phyloP scores from a whole-genome alignment of 2,797 vertebrate species.

The Nothura maculosa region DNA sequence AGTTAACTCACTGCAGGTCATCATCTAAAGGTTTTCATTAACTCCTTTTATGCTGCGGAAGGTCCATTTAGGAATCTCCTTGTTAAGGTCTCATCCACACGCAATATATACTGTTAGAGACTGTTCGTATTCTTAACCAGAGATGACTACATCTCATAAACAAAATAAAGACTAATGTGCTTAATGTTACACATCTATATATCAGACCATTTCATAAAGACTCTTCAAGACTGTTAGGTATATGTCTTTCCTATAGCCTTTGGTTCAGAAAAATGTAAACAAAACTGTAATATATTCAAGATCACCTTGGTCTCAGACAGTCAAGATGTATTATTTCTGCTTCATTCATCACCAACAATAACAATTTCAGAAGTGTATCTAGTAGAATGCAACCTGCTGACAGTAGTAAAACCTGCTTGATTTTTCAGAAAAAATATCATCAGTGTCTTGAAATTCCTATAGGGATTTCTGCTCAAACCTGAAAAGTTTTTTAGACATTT shows the following conservation, averaged over 20 bases:
- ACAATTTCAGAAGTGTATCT: background rate
- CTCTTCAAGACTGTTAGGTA: background rate
- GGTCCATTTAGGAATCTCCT: background rate
- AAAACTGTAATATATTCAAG: background rate
- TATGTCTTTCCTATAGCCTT: background rate
- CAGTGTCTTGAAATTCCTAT: background rate
- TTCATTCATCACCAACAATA: background rate
- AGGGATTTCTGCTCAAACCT: background rate
- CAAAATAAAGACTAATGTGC: background rate
- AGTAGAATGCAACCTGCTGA: background rate
- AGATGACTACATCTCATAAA: background rate
- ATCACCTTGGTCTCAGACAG: accelerated
- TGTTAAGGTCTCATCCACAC: background rate
- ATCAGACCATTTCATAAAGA: background rate
- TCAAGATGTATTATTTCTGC: background rate
- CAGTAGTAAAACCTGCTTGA: background rate
- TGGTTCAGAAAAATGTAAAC: background rate
- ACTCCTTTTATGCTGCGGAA: background rate
- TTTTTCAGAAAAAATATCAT: background rate
- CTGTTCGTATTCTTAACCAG: background rate
- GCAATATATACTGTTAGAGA: background rate
- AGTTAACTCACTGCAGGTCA: background rate
- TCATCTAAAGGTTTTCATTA: background rate
- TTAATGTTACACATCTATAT: accelerated
- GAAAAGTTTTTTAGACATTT: background rate